Conservation (phyloP, 2,797 vertebrate genomes). For the Danio choprae region DNA sequence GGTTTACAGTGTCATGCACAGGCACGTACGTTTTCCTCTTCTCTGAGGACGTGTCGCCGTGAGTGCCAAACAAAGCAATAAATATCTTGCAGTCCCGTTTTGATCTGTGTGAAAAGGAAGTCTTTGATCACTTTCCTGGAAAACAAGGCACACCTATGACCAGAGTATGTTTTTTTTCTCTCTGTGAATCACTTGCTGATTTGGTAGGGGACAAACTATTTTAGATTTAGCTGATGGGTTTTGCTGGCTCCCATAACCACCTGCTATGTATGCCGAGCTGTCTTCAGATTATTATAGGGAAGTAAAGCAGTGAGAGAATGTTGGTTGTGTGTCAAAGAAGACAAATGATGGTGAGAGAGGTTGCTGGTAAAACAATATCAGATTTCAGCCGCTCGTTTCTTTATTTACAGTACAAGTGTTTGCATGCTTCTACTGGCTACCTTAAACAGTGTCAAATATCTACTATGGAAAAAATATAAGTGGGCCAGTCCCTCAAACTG, state of each 20-base stretch:
- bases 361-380: conserved; percentile 11
- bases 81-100: conserved; percentile 69
- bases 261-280: neutral
- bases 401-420: conserved; percentile 22
- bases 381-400: neutral
- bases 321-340: conserved; percentile 26
- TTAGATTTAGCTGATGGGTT: neutral
- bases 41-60: conserved; percentile 58
- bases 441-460: conserved; percentile 35
- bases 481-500: conserved; percentile 3
- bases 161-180: conserved; percentile 66
- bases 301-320: conserved; percentile 23
- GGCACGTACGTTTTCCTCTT: conserved; percentile 52
- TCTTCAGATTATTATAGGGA: neutral
- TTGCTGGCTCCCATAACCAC: conserved; percentile 6
- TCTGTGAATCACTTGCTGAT: conserved; percentile 23
- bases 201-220: conserved; percentile 47
- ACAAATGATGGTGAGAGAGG: conserved; percentile 30
- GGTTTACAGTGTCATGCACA: conserved; percentile 53
- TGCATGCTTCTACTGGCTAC: conserved; percentile 29
- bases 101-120: conserved; percentile 74
- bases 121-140: conserved; percentile 75
- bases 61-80: conserved; percentile 75
- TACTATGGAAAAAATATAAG: conserved; percentile 39
- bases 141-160: conserved; percentile 60